Conservation (phyloP, 2,113 vertebrate genomes). For the Columbina picui region DNA sequence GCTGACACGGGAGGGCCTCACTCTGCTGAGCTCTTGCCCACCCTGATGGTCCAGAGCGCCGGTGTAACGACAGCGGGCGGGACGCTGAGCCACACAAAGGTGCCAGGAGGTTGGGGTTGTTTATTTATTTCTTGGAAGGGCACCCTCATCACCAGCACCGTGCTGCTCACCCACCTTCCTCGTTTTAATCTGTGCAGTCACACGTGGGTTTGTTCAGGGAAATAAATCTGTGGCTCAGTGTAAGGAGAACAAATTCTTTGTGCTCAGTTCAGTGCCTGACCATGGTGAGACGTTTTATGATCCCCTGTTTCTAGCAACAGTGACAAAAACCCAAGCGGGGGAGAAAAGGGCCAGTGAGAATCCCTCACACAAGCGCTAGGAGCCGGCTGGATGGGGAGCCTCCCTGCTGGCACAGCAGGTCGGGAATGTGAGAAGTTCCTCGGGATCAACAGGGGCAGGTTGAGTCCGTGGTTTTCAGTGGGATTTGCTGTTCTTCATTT, state of each 20-base stretch:
- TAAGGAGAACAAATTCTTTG: not conserved
- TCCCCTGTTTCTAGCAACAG: not conserved
- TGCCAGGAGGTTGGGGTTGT: not conserved
- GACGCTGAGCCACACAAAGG: not conserved
- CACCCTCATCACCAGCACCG: conserved; percentile 5
- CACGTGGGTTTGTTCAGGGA: conserved; percentile 23
- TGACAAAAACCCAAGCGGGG: not conserved
- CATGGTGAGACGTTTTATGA: not conserved
- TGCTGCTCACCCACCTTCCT: not conserved
- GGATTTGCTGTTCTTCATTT: not conserved
- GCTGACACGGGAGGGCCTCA: not conserved
- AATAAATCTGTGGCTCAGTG: not conserved
- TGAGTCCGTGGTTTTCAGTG: not conserved
- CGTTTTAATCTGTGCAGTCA: conserved; percentile 6
- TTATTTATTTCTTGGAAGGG: conserved; percentile 35
- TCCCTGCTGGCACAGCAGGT: fast-evolving
- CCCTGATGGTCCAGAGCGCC: not conserved
- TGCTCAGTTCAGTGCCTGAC: conserved; percentile 23
- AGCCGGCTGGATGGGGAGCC: not conserved
- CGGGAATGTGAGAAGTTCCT: fast-evolving
- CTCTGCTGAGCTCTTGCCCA: not conserved
- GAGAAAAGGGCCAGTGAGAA: not conserved
- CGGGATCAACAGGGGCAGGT: not conserved
- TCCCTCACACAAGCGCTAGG: not conserved
- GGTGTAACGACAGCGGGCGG: not conserved